Conservation (phyloP, 2,888 invertebrate genomes). For the Limulus polyphemus region DNA sequence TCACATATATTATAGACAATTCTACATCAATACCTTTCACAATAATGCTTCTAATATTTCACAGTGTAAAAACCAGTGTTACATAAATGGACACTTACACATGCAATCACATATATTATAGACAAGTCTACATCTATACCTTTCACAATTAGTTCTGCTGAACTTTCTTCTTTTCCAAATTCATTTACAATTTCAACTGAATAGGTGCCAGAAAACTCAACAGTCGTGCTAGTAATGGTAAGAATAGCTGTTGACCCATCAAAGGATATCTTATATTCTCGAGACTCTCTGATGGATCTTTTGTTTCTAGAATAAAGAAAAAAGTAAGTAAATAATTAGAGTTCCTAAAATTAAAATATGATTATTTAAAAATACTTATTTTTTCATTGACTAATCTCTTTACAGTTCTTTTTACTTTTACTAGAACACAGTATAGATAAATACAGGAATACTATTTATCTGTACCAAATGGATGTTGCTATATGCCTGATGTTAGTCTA, state of each 20-base stretch:
- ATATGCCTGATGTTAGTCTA: too few relatives aligned
- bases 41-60: too few relatives aligned
- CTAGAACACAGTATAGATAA: too few relatives aligned
- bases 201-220: constrained; percentile 65
- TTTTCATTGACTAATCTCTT: too few relatives aligned
- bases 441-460: too few relatives aligned
- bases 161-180: constrained; percentile 75
- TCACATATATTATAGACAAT: too few relatives aligned
- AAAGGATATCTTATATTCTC: constrained; percentile 63
- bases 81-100: too few relatives aligned
- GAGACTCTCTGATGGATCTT: constrained; percentile 60
- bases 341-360: not conserved
- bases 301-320: constrained; percentile 40
- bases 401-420: too few relatives aligned
- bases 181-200: constrained; percentile 78
- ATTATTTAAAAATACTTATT: too few relatives aligned
- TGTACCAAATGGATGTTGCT: too few relatives aligned
- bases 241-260: constrained; percentile 69
- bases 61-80: too few relatives aligned
- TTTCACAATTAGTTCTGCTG: constrained; percentile 67
- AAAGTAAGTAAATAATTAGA: not conserved
- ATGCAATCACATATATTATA: constrained; percentile 30
- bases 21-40: too few relatives aligned
- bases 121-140: constrained; percentile 33
- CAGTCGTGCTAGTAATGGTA: constrained; percentile 59